These are phyloP conservation scores for Microplitis demolitor DNA, from an alignment of 1,140 invertebrate genomes.

Conservation along the genomic window DNA sequence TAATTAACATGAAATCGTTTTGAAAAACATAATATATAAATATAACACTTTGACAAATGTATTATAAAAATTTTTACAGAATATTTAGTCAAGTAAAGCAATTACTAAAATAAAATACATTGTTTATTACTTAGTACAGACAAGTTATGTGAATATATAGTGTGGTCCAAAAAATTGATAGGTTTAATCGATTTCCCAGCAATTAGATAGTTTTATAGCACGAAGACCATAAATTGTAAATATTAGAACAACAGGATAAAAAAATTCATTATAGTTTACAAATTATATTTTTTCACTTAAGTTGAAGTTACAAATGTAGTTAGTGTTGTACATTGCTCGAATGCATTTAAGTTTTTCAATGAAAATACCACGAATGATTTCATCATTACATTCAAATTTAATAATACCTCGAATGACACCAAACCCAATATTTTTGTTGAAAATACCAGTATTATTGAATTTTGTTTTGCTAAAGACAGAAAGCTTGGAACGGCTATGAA, in stretches of 20 bases:
- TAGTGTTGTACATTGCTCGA: background rate
- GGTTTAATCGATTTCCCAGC: background rate
- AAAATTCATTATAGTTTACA: background rate
- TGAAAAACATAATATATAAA: too few relatives aligned
- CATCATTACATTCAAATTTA: background rate
- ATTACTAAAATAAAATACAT: too few relatives aligned
- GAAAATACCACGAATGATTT: background rate
- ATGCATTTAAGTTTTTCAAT: background rate
- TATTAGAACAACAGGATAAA: background rate
- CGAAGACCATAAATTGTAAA: background rate
- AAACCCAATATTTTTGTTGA: background rate
- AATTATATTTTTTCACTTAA: background rate
- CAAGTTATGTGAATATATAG: too few relatives aligned
- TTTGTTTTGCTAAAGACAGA: background rate
- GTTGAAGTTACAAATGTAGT: background rate
- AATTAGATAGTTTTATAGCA: background rate
- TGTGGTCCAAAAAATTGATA: too few relatives aligned
- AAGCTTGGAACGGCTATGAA: background rate
- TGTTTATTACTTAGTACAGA: too few relatives aligned
- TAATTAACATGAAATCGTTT: too few relatives aligned
- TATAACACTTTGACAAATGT: too few relatives aligned
- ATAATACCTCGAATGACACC: background rate
- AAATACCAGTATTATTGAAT: too few relatives aligned
- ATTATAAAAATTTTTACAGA: too few relatives aligned
- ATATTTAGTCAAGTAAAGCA: too few relatives aligned